phyloP scores from a whole-genome alignment of 2,113 vertebrate genomes.

The Nothocercus julius region DNA sequence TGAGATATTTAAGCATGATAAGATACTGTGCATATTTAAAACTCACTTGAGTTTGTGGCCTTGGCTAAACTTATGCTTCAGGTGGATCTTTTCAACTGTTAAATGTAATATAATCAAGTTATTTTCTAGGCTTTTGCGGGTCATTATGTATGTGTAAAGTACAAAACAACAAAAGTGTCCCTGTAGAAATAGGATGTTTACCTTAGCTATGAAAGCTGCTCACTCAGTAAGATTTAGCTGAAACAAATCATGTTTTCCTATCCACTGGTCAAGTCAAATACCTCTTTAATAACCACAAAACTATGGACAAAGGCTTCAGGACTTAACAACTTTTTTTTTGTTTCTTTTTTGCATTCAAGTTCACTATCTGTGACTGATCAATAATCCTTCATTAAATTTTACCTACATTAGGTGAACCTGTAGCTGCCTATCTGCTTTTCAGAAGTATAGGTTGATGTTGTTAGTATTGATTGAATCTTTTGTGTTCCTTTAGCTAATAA shows the following conservation, averaged over 20 bases:
- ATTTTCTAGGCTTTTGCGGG: slow-evolving; percentile 45
- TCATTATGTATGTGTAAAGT: not conserved
- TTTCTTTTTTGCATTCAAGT: not conserved
- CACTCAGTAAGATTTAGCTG: not conserved
- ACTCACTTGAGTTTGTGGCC: slow-evolving; percentile 56
- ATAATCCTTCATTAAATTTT: slow-evolving; percentile 18
- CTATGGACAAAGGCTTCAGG: not conserved
- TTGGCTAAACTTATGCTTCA: slow-evolving; percentile 50
- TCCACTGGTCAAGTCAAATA: not conserved
- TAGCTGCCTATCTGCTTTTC: slow-evolving; percentile 39
- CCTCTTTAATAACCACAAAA: not conserved
- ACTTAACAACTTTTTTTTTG: not conserved
- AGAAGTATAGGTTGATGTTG: not conserved
- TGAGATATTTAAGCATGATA: slow-evolving; percentile 41
- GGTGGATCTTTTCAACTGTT: slow-evolving; percentile 43
- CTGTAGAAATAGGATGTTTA: not conserved
- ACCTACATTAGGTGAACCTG: slow-evolving; percentile 63
- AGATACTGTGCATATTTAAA: slow-evolving; percentile 37
- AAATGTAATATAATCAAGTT: slow-evolving; percentile 32
- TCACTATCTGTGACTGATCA: not conserved
- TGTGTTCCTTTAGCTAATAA: not conserved
- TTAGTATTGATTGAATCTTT: not conserved
- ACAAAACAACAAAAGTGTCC: not conserved
- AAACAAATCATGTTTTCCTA: not conserved
- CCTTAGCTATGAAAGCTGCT: not conserved